Conservation (phyloP, 64 coral and sea anemone genomes). For the Montipora capricornis region DNA sequence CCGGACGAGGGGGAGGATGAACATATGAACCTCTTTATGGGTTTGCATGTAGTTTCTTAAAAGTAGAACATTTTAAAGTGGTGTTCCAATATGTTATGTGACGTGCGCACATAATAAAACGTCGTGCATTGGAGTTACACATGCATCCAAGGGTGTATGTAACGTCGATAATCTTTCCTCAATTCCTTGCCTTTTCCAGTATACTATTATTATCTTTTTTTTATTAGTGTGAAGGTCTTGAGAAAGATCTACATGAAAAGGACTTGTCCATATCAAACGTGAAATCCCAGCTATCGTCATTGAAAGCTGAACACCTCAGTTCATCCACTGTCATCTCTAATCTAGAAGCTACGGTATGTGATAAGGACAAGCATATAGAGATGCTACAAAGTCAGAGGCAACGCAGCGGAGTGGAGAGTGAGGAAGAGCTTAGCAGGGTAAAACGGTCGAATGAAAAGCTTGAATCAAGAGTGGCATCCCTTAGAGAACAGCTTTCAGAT, state of each 20-base stretch:
- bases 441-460: slow-evolving; percentile 84
- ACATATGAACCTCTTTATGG: no score
- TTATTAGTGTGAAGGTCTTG: slow-evolving; percentile 80
- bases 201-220: not conserved
- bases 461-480: slow-evolving; percentile 66
- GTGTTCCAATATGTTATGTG: no score
- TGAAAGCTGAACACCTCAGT: slow-evolving; percentile 72
- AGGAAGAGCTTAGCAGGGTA: slow-evolving; percentile 69
- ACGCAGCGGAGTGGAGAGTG: slow-evolving; percentile 67
- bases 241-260: slow-evolving; percentile 81
- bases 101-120: no score
- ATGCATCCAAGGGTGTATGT: no score
- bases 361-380: slow-evolving; percentile 88
- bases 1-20: no score
- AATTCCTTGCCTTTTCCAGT: not conserved
- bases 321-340: slow-evolving; percentile 77
- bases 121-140: no score
- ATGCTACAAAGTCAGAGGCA: slow-evolving; percentile 83
- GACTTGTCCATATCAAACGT: slow-evolving; percentile 51
- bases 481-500: slow-evolving; percentile 70
- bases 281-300: slow-evolving; percentile 62
- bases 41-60: no score
- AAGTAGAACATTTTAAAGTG: no score
- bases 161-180: no score
- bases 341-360: slow-evolving; percentile 81